phyloP scores from a whole-genome alignment of 2,888 invertebrate genomes.

The Adineta ricciae region DNA sequence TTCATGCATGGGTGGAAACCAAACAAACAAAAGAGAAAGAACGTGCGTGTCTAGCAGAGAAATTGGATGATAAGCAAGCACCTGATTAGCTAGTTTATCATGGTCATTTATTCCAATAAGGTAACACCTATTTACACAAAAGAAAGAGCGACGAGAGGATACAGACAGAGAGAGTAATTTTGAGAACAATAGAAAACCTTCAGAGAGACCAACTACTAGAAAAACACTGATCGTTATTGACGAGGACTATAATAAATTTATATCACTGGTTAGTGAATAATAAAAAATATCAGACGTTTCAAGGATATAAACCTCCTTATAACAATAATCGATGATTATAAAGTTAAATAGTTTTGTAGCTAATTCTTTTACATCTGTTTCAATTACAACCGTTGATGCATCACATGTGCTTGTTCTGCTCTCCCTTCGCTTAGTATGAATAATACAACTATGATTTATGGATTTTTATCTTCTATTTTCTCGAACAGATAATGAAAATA shows the following conservation, averaged over 20 bases:
- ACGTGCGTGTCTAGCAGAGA: no score
- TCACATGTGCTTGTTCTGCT: no score
- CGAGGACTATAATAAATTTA: neutral
- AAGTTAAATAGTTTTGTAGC: neutral
- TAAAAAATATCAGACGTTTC: no score
- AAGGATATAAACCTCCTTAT: neutral
- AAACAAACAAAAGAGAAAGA: neutral
- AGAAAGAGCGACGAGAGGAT: neutral
- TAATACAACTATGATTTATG: neutral
- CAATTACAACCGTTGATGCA: no score
- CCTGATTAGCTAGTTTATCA: neutral
- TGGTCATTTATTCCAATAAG: neutral
- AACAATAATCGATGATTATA: neutral
- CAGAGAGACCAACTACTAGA: neutral
- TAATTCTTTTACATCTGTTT: no score
- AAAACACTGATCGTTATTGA: neutral
- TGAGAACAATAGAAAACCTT: neutral
- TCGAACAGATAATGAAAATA: neutral
- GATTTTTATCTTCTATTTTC: neutral
- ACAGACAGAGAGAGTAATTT: neutral
- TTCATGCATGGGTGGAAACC: neutral
- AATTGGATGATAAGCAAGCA: neutral
- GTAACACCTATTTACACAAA: neutral
- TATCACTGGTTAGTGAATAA: no score
- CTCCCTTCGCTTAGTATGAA: no score